A percentile compares a stretch with the other conserved stretches of the same genome.
Conservation (phyloP, 2,113 vertebrate genomes). For the Junco hyemalis region DNA sequence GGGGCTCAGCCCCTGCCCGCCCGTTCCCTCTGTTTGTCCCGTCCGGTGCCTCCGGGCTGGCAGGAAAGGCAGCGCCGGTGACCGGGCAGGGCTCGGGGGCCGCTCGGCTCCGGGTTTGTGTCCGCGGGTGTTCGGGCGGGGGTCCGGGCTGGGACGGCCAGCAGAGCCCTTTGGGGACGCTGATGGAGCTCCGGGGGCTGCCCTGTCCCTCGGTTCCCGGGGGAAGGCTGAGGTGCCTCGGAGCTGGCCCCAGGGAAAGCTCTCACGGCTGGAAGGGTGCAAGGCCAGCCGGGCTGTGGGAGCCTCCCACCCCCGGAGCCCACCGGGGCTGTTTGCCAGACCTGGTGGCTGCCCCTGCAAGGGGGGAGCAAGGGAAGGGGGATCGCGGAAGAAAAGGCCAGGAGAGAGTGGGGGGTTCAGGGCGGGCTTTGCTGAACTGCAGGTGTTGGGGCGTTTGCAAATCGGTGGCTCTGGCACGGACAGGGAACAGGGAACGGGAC, state of each 20-base stretch:
- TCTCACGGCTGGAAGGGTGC: background rate
- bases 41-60: background rate
- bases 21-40: background rate
- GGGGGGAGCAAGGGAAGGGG: background rate
- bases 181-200: background rate
- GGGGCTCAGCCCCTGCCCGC: background rate
- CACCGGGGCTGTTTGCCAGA: fast-evolving
- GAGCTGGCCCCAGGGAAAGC: background rate
- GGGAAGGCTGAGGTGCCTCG: background rate
- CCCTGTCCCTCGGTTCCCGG: fast-evolving
- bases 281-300: fast-evolving
- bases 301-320: fast-evolving
- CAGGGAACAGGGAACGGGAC: background rate
- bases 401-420: fast-evolving
- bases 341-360: background rate
- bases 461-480: background rate
- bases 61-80: background rate
- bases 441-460: fast-evolving
- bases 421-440: background rate
- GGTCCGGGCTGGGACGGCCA: fast-evolving
- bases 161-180: background rate
- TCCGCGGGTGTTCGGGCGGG: background rate
- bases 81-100: background rate
- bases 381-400: background rate
- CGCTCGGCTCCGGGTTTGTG: background rate